phyloP scores from a whole-genome alignment of 2,888 invertebrate species.

The Trachelus tabidus region DNA sequence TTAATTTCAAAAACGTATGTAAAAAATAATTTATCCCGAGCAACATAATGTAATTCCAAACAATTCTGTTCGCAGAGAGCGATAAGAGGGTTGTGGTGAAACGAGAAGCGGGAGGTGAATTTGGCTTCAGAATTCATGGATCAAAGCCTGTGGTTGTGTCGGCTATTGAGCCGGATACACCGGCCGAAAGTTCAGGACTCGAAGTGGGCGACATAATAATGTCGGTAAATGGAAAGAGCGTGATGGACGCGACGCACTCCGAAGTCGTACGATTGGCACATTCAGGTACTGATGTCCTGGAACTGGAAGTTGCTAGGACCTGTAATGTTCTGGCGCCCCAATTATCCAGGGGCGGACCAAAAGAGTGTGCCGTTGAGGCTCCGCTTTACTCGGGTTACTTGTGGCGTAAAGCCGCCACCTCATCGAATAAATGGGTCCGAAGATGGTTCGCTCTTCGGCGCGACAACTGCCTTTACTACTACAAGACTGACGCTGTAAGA shows the following conservation, averaged over 20 bases:
- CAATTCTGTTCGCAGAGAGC: conserved; percentile 73
- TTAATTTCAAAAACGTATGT: neutral
- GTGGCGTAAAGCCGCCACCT: conserved; percentile 77
- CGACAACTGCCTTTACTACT: conserved; percentile 95
- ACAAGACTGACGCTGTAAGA: conserved; percentile 89
- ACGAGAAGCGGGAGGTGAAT: conserved; percentile 84
- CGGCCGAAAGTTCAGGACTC: conserved; percentile 90
- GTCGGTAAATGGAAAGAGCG: conserved; percentile 90
- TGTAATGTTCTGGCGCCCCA: conserved; percentile 82
- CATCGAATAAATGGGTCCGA: conserved; percentile 80
- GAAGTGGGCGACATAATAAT: conserved; percentile 95
- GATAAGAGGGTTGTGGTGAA: conserved; percentile 88
- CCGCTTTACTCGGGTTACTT: conserved; percentile 79
- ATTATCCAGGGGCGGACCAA: conserved; percentile 72
- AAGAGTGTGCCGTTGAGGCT: conserved; percentile 66
- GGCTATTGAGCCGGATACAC: conserved; percentile 93
- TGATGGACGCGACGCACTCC: conserved; percentile 91
- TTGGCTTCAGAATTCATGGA: conserved; percentile 95
- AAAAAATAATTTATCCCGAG: neutral
- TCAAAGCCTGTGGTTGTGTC: conserved; percentile 97
- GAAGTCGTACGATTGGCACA: conserved; percentile 94
- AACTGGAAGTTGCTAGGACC: conserved; percentile 89
- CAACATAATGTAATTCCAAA: neutral
- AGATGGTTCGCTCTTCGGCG: conserved; percentile 92
- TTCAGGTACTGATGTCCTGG: conserved; percentile 86